A percentile compares a stretch with the other conserved stretches of the same genome.
Conservation (phyloP, 2,113 vertebrate species). For the Oncorhynchus tshawytscha region DNA sequence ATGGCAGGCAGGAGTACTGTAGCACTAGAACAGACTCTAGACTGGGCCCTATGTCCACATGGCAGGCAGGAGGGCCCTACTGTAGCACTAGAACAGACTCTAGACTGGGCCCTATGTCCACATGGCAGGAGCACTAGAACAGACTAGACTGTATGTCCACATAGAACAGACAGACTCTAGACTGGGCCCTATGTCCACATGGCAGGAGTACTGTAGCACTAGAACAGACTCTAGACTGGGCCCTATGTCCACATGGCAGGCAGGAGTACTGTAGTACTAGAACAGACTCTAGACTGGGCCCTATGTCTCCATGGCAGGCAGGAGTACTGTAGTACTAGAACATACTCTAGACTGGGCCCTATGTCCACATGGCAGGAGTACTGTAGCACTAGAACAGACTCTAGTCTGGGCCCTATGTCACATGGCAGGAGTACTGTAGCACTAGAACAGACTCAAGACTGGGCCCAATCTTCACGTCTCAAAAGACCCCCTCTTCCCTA, state of each 20-base stretch:
- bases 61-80: too few species aligned
- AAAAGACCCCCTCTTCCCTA: too few species aligned
- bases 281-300: constrained; percentile 12
- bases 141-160: constrained; percentile 7
- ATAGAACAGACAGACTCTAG: constrained; percentile 12
- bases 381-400: not conserved
- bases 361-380: not conserved
- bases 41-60: not conserved
- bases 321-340: not conserved
- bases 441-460: constrained; percentile 7
- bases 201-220: not conserved
- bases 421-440: not conserved
- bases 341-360: constrained; percentile 14
- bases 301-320: not conserved
- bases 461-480: not conserved
- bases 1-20: not conserved
- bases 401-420: constrained; percentile 3
- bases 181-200: not conserved
- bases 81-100: not conserved
- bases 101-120: too few species aligned
- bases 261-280: not conserved
- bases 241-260: not conserved
- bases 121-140: not conserved
- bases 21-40: not conserved
- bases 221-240: constrained; percentile 12